Evolutionary conservation across 2,888 invertebrate genomes (phyloP).

Genomic region (Drosophila melanosoma): DNA sequence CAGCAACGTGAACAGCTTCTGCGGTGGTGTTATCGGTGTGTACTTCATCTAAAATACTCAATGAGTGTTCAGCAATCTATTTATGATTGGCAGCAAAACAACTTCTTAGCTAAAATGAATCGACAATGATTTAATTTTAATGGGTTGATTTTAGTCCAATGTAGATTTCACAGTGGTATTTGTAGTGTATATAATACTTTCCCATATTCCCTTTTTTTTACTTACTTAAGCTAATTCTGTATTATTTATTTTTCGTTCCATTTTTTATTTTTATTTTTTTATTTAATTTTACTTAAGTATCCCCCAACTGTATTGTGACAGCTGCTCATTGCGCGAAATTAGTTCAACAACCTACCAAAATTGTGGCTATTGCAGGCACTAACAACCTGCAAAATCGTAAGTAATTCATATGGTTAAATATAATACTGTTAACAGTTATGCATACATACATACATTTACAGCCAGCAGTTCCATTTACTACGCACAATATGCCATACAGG

Average conservation of each 20-base stretch:
- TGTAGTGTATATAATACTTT: no score
- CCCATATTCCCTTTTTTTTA: not conserved
- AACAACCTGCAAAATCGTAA: conserved; percentile 85
- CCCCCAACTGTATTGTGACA: conserved; percentile 84
- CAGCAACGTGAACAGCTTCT: conserved; percentile 72
- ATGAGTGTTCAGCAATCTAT: not conserved
- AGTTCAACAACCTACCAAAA: conserved; percentile 44
- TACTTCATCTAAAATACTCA: not conserved
- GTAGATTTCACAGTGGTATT: not conserved
- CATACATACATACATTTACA: conserved; percentile 6
- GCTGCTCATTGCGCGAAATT: conserved; percentile 86
- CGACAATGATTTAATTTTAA: not conserved
- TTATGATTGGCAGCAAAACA: no score
- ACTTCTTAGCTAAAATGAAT: no score
- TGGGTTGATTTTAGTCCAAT: not conserved
- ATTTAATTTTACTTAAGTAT: conserved; percentile 58
- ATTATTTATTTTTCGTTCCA: not conserved
- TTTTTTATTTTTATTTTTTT: not conserved
- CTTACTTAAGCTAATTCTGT: not conserved
- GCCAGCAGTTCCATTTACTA: conserved; percentile 64
- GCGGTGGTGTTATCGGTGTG: conserved; percentile 86
- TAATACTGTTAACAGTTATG: not conserved
- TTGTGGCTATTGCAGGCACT: conserved; percentile 86
- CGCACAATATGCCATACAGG: conserved; percentile 78
- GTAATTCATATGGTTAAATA: conserved; percentile 33